Evolutionary conservation across 2,888 invertebrate species (phyloP), one percentile per base, ranked within the genome.

Genomic region (Trichopoda pennipes): DNA sequence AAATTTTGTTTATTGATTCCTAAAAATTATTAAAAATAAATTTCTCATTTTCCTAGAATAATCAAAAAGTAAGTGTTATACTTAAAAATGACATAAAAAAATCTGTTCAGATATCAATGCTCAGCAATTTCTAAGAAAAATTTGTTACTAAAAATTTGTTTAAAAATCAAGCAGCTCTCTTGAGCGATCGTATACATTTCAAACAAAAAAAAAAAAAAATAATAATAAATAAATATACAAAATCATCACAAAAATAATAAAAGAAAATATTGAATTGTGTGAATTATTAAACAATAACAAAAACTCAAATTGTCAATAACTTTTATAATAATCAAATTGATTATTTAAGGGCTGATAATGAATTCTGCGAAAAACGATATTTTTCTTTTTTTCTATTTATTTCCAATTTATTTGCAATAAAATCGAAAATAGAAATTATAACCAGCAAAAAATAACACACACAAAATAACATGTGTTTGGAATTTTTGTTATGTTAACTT

Each of bases 381-480:
- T 35, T 44, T 32, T 49, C 47, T 42, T 17, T 53, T 53, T 66
- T 55, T 66, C 32, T 28, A 63, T 17, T 63, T 47, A 47, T 58
- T 47, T 58, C 19, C 47, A 47, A 47, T 70, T 70, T 49, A 58
- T 47, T 69, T 19, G 10, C 1, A 4, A 23, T 21, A 17, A 49
- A 63, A 49, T 53, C 61, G 10, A 49, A 51, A 21, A 63, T 0
- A 63, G 17, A 28, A 28, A 7, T 6, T 42, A 58, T 38, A 44
- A 47, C n/a, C n/a, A n/a, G n/a, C n/a, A n/a, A n/a, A n/a, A n/a
- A n/a, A n/a, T n/a, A n/a, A n/a, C n/a, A n/a, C n/a, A n/a, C n/a
- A n/a, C n/a, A 77, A 60, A 68, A 61, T n/a, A 55, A 79, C 55
- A 68, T 79, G 73, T 61, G 79, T 73, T 66, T 68, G 19, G 79